Percentiles rank a stretch among this genome's conserved stretches.
phyloP scores from a whole-genome alignment of 1,140 invertebrate genomes.

The Chrysomallon squamiferum region DNA sequence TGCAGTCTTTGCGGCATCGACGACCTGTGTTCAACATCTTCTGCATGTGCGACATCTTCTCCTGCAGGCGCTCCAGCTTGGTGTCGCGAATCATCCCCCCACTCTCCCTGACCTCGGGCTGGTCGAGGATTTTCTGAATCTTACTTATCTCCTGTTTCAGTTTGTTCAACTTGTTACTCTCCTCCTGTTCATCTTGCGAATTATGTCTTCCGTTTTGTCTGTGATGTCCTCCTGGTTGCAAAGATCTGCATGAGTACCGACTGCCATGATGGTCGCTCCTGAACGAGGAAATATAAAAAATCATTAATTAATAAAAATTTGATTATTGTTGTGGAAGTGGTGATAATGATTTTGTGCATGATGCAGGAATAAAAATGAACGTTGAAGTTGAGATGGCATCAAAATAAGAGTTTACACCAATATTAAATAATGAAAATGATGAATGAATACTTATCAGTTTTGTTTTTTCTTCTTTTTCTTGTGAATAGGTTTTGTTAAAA shows the following conservation, averaged over 20 bases:
- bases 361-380: too few species aligned
- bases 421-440: too few species aligned
- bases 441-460: too few species aligned
- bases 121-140: conserved; percentile 26
- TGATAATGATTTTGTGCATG: too few species aligned
- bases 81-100: conserved; percentile 45
- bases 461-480: too few species aligned
- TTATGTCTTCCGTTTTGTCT: conserved; percentile 35
- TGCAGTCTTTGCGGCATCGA: conserved; percentile 34
- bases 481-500: too few species aligned
- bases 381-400: too few species aligned
- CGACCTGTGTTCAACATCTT: conserved; percentile 44
- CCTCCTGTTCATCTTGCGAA: conserved; percentile 43
- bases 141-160: conserved; percentile 33
- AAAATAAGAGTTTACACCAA: too few species aligned
- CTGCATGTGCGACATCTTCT: conserved; percentile 37
- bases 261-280: conserved; percentile 46
- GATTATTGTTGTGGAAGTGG: too few species aligned
- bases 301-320: conserved; percentile 2
- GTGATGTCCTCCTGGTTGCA: conserved; percentile 40
- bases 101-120: conserved; percentile 18
- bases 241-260: conserved; percentile 54
- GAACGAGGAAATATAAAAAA: not conserved
- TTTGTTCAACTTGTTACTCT: conserved; percentile 41
- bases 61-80: conserved; percentile 37